Base-by-base conservation (phyloP, 2,888 invertebrate species). In the Podotricha telesiphe region DNA sequence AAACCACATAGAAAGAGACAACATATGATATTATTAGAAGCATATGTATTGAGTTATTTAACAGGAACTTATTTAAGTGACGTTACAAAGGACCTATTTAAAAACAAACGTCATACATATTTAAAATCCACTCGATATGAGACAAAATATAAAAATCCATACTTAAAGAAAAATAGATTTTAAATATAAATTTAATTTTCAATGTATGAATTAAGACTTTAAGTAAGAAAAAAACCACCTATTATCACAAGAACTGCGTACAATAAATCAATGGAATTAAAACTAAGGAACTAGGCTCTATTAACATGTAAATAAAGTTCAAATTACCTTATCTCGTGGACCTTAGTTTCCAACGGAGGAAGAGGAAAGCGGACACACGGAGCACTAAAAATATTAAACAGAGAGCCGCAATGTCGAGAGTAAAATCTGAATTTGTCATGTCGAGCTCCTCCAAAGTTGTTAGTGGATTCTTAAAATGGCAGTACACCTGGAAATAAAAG, bases 391-490 rank as follows among this genome's bases (percentile, higher is more conserved):
- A 97, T 76, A 97, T 97, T 66, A 95, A 94, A 73, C 97, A 90
- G 8, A 98, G 93, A 0, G 97, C 97, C 13, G 96, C 94, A 79
- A 97, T 95, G 86, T 97, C 97, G 17, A 97, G 88, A 0, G 94
- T 95, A 81, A 96, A 96, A 85, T 96, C 95, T 0, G 97, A 96
- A 74, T 97, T 90, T n/a, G 94, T 82, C 97, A 97, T 97, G 86
- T 97, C 97, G 76, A 98, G 87, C 84, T 98, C 97, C 77, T 97
- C 97, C 17, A 99, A 91, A 0, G 98, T 97, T 1, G 96, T 96
- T 22, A 86, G 80, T 0, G 98, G 97, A 75, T 95, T 94, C 84
- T 97, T 97, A 90, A 97, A 97, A 88, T 98, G 97, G 84, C 98
- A 98, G 89, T 97, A 97, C 0, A 94, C 88, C 94, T 97, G 93